Conservation (phyloP, 2,888 invertebrate genomes). For the Caenorhabditis japonica region DNA sequence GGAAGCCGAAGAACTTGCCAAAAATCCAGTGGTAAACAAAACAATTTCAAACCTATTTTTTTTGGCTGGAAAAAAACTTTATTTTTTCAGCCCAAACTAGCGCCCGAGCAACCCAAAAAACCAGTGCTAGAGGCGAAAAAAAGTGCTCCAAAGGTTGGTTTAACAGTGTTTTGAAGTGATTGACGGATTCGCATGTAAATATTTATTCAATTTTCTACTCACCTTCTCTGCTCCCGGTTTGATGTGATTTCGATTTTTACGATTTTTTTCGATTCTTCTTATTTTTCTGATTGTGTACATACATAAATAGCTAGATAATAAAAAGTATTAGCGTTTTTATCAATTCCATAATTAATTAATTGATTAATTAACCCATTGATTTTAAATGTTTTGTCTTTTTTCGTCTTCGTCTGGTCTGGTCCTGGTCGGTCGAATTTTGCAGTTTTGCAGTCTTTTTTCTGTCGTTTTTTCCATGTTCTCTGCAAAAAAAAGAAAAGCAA, state of each 20-base stretch:
- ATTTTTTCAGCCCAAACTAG: slow-evolving; percentile 52
- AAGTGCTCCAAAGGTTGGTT: slow-evolving; percentile 52
- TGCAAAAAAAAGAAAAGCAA: too few species aligned
- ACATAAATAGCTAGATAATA: too few species aligned
- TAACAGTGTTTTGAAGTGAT: slow-evolving; percentile 41
- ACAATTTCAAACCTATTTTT: not conserved
- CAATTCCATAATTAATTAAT: not conserved
- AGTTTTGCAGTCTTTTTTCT: too few species aligned
- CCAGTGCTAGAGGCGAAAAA: slow-evolving; percentile 37
- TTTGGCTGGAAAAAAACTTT: slow-evolving; percentile 1
- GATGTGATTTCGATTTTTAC: slow-evolving; percentile 17
- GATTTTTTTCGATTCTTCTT: not conserved
- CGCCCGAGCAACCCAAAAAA: slow-evolving; percentile 46
- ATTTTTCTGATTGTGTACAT: not conserved
- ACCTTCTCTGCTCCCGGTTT: slow-evolving; percentile 23
- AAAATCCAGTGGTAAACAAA: slow-evolving; percentile 57
- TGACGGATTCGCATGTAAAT: not conserved
- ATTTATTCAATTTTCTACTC: not conserved
- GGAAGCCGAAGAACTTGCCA: slow-evolving; percentile 61
- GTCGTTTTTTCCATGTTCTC: not conserved
- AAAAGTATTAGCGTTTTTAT: too few species aligned
- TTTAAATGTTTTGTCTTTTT: not conserved
- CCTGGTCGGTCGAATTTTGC: not conserved
- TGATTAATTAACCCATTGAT: not conserved
- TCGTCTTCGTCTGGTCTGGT: not conserved